Evolutionary conservation across 2,113 vertebrate species (phyloP).

Genomic region (Dermatemys mawii): DNA sequence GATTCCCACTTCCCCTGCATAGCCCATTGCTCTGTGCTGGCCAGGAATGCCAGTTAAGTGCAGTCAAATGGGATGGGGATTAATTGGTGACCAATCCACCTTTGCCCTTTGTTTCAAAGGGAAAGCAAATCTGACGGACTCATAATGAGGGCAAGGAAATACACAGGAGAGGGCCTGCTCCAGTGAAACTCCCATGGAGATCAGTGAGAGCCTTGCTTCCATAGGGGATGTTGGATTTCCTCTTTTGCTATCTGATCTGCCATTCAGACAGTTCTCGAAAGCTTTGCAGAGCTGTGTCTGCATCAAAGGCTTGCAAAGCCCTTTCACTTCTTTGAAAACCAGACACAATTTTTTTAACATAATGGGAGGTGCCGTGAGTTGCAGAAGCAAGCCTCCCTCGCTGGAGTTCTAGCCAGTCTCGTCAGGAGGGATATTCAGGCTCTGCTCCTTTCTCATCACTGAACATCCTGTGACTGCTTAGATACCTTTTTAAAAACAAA

Average conservation of each 20-base stretch:
- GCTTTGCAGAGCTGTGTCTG: background rate
- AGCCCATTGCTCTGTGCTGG: background rate
- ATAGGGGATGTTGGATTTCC: background rate
- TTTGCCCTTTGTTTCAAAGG: background rate
- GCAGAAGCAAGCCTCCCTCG: background rate
- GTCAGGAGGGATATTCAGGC: background rate
- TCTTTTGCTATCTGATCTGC: background rate
- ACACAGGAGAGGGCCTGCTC: background rate
- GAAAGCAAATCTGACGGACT: background rate
- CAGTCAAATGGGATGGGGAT: background rate
- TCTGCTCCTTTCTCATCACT: background rate
- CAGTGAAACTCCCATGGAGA: slow-evolving; percentile 11
- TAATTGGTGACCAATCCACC: background rate
- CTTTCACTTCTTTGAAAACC: background rate
- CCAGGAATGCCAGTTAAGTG: background rate
- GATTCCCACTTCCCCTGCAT: background rate
- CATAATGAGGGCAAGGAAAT: background rate
- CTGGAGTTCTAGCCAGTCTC: background rate
- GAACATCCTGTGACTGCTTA: background rate
- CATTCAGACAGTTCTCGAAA: background rate
- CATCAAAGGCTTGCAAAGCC: background rate
- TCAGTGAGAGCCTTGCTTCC: background rate
- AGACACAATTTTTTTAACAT: background rate
- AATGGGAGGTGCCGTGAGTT: background rate
- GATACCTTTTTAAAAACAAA: background rate